Percentiles rank a stretch among this genome's conserved stretches.
phyloP scores from a whole-genome alignment of 2,113 vertebrate genomes.

The Chaetura pelagica region DNA sequence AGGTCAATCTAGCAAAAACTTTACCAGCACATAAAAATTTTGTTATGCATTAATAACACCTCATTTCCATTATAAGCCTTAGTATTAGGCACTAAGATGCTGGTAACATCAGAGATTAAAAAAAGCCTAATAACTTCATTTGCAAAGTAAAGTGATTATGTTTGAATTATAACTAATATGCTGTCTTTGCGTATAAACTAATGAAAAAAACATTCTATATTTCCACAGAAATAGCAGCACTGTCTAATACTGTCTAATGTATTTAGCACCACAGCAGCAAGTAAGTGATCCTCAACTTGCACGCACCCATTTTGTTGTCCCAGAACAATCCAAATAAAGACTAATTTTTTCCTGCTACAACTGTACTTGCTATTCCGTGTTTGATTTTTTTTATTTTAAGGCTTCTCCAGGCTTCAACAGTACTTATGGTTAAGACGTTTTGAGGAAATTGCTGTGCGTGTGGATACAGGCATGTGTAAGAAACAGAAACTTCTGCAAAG shows the following conservation, averaged over 20 bases:
- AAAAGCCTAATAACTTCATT: neutral
- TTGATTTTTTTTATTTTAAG: neutral
- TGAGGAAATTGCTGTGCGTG: neutral
- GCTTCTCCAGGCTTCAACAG: neutral
- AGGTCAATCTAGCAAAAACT: neutral
- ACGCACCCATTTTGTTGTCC: neutral
- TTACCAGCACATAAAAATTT: neutral
- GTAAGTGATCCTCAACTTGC: neutral
- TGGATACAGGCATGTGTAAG: neutral
- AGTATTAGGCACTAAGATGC: neutral
- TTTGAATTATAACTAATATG: neutral
- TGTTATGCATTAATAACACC: neutral
- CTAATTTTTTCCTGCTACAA: conserved; percentile 23
- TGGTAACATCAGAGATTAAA: neutral
- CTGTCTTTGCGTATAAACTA: neutral
- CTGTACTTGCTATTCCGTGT: neutral
- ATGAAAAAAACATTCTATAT: neutral
- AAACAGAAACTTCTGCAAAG: conserved; percentile 49
- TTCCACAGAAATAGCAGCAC: neutral
- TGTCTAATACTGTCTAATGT: neutral
- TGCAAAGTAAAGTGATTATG: neutral
- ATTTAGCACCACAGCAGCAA: neutral
- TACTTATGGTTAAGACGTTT: neutral
- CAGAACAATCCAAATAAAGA: neutral
- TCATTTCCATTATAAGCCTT: neutral